Conservation (phyloP, 1,140 invertebrate species). For the Heliconius melpomene region DNA sequence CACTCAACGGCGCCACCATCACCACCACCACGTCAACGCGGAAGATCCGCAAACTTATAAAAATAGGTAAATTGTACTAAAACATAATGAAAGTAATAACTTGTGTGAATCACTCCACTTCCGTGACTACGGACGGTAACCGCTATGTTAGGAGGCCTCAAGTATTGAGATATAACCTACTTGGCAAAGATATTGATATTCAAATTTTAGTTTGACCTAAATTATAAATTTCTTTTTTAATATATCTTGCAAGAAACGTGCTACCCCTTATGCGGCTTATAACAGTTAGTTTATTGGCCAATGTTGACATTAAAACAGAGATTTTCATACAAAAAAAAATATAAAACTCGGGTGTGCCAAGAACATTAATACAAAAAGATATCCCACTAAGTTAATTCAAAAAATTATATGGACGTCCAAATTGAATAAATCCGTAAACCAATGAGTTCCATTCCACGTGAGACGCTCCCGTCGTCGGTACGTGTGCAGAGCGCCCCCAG, state of each 20-base stretch:
- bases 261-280: not conserved
- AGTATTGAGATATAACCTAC: constrained; percentile 10
- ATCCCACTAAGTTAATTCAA: not conserved
- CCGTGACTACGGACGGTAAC: not conserved
- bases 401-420: not conserved
- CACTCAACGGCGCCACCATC: not conserved
- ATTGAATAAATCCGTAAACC: not conserved
- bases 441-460: not conserved
- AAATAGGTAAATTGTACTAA: not conserved
- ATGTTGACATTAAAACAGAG: not conserved
- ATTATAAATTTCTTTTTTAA: constrained; percentile 8
- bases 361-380: not conserved
- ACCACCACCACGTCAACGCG: not conserved
- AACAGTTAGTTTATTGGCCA: not conserved
- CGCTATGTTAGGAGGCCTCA: constrained; percentile 2
- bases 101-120: not conserved
- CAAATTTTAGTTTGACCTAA: constrained; percentile 2
- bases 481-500: not conserved
- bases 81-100: constrained; percentile 3
- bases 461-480: not conserved
- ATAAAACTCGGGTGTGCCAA: not conserved
- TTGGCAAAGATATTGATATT: constrained; percentile 11
- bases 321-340: not conserved
- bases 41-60: not conserved
- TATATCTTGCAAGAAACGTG: not conserved